A percentile compares a stretch with the other conserved stretches of the same genome.
Conservation (phyloP, 2,113 vertebrate genomes). For the Thamnaconus septentrionalis region DNA sequence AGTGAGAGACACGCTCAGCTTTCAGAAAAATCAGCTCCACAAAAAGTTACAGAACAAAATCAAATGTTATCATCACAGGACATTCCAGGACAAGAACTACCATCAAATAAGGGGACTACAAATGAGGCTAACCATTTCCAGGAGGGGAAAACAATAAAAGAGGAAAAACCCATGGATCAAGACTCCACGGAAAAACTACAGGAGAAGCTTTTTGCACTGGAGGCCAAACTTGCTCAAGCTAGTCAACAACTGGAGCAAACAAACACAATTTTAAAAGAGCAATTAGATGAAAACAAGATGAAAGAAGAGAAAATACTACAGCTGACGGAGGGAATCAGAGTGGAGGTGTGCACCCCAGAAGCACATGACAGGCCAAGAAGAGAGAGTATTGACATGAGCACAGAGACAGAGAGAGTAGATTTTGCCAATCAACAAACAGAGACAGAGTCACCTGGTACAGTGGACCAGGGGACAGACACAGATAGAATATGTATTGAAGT, state of each 20-base stretch:
- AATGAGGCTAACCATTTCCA: constrained; percentile 42
- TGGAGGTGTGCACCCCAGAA: constrained; percentile 51
- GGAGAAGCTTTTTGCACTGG: constrained; percentile 79
- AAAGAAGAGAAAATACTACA: constrained; percentile 83
- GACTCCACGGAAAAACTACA: constrained; percentile 67
- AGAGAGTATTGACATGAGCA: constrained; percentile 67
- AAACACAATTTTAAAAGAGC: constrained; percentile 76
- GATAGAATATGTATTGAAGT: constrained; percentile 64
- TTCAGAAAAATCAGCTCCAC: constrained; percentile 49
- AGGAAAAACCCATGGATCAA: constrained; percentile 26
- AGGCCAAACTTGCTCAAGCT: constrained; percentile 80
- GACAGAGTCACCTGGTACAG: constrained; percentile 58
- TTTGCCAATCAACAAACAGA: constrained; percentile 60
- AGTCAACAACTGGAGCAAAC: constrained; percentile 81
- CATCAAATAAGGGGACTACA: constrained; percentile 20
- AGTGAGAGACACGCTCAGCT: constrained; percentile 20
- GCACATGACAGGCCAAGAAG: constrained; percentile 43
- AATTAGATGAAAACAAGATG: constrained; percentile 80
- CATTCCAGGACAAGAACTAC: constrained; percentile 40
- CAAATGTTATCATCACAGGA: constrained; percentile 15
- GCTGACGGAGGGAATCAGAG: constrained; percentile 71
- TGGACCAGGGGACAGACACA: constrained; percentile 70
- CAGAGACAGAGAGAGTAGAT: constrained; percentile 58
- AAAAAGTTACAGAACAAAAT: constrained; percentile 25
- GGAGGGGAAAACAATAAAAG: constrained; percentile 20